Conservation (phyloP, 2,113 vertebrate genomes). For the Dicerorhinus sumatrensis region DNA sequence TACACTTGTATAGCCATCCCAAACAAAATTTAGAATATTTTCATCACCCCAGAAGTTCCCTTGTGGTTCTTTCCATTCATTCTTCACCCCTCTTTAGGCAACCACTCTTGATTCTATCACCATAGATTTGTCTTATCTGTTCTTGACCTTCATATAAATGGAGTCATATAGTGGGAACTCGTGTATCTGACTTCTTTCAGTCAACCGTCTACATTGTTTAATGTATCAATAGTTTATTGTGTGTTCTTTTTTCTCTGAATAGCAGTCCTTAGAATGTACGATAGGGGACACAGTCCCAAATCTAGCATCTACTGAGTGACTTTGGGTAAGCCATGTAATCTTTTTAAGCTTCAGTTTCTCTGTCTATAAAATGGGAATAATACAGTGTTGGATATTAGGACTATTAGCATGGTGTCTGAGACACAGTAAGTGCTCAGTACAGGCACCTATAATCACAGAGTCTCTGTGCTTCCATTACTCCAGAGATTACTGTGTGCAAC, state of each 20-base stretch:
- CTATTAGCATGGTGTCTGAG: background rate
- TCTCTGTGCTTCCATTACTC: background rate
- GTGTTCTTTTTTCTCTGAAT: background rate
- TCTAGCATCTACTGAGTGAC: background rate
- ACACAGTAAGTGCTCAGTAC: background rate
- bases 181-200: constrained; percentile 15
- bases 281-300: background rate
- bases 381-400: background rate
- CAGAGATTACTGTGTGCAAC: background rate
- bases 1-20: background rate
- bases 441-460: background rate
- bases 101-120: background rate
- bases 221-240: background rate
- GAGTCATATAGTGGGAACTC: background rate
- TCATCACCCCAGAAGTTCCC: background rate
- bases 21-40: constrained; percentile 16
- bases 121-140: background rate
- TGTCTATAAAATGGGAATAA: constrained; percentile 1
- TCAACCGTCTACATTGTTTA: background rate
- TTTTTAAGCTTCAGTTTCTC: constrained; percentile 17
- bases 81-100: background rate
- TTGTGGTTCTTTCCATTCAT: background rate
- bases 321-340: background rate
- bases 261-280: background rate
- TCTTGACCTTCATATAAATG: background rate